A percentile compares a stretch with the other conserved stretches of the same genome.
Conservation (phyloP, 1,140 invertebrate species). For the Pygmarrhopalites habei region DNA sequence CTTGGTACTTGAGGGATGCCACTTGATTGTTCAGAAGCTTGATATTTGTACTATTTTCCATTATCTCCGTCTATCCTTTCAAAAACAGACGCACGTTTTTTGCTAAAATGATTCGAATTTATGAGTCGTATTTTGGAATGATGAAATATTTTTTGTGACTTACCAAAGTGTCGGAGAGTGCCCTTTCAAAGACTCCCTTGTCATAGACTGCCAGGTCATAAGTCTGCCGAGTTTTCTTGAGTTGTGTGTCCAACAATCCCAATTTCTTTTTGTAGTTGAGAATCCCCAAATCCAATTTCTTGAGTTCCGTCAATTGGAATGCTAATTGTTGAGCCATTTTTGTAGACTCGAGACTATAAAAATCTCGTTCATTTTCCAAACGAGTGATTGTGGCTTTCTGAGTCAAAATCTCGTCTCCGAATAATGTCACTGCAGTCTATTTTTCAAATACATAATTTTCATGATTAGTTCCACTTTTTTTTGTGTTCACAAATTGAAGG, state of each 20-base stretch:
- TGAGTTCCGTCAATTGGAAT: constrained; percentile 18
- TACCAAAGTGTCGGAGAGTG: constrained; percentile 23
- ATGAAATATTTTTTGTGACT: too few relatives aligned
- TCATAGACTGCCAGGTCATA: constrained; percentile 25
- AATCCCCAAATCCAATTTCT: constrained; percentile 23
- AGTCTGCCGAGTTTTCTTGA: constrained; percentile 20
- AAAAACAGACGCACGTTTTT: not conserved
- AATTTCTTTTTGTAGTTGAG: constrained; percentile 26
- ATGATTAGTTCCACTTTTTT: not conserved
- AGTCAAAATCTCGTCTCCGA: constrained; percentile 13
- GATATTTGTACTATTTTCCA: not conserved
- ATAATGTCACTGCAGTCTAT: constrained; percentile 14
- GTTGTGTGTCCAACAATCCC: constrained; percentile 16
- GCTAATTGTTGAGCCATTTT: constrained; percentile 27
- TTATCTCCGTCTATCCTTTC: not conserved
- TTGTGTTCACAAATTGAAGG: not conserved
- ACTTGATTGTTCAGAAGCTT: not conserved
- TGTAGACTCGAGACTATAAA: constrained; percentile 29
- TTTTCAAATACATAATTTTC: constrained; percentile 2
- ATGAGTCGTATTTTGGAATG: too few relatives aligned
- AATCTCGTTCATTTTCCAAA: constrained; percentile 31
- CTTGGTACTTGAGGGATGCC: not conserved
- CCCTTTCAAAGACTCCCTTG: constrained; percentile 18
- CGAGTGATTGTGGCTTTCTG: constrained; percentile 16
- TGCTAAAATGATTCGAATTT: not conserved